phyloP scores from a whole-genome alignment of 2,888 invertebrate genomes.

The Gibbula magus region DNA sequence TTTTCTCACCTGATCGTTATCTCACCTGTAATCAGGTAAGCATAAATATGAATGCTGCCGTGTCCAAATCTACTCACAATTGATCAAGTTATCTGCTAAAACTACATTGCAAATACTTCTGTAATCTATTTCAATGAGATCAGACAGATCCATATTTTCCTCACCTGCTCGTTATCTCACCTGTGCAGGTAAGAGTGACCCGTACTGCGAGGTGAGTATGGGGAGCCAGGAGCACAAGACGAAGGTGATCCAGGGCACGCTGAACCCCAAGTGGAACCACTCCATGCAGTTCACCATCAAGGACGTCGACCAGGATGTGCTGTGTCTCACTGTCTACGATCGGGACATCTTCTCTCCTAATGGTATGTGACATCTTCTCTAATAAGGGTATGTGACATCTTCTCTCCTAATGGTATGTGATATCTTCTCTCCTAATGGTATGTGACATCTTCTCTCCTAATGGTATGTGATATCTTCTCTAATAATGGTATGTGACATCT shows the following conservation, averaged over 20 bases:
- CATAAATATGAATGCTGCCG: no score
- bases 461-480: background rate
- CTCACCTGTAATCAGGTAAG: no score
- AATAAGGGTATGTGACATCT: background rate
- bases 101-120: background rate
- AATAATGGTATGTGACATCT: no score
- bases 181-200: slow-evolving; percentile 78
- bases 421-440: background rate
- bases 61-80: no score
- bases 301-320: slow-evolving; percentile 82
- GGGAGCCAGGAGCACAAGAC: slow-evolving; percentile 84
- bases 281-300: slow-evolving; percentile 86
- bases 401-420: no score
- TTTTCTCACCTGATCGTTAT: no score
- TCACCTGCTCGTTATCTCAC: background rate
- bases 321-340: slow-evolving; percentile 84
- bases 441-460: background rate
- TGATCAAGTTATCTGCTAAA: no score
- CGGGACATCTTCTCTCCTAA: slow-evolving; percentile 84
- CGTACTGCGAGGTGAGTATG: slow-evolving; percentile 85
- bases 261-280: slow-evolving; percentile 83
- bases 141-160: no score
- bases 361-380: slow-evolving; percentile 79
- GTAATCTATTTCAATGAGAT: no score
- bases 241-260: slow-evolving; percentile 79